Conservation (phyloP, 2,888 invertebrate genomes). For the Cheilosia impressa region DNA sequence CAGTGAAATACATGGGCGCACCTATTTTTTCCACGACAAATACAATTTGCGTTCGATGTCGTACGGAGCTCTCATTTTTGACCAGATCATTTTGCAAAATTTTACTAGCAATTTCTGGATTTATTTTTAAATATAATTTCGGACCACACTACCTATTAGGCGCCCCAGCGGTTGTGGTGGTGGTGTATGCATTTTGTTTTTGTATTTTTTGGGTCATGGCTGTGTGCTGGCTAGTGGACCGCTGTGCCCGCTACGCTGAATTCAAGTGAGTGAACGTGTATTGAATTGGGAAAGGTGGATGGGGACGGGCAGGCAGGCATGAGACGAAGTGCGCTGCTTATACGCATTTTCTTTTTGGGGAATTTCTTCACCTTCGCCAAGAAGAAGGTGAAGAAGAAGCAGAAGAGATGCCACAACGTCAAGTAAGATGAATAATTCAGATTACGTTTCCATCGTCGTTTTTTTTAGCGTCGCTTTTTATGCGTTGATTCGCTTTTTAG, state of each 20-base stretch:
- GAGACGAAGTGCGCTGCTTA: slow-evolving; percentile 50
- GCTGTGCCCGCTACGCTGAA: slow-evolving; percentile 35
- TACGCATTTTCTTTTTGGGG: slow-evolving; percentile 71
- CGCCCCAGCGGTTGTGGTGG: slow-evolving; percentile 6
- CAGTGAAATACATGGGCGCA: slow-evolving; percentile 66
- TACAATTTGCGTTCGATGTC: slow-evolving; percentile 6
- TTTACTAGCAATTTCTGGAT: slow-evolving; percentile 27
- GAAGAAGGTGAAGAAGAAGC: slow-evolving; percentile 9
- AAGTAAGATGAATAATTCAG: slow-evolving; percentile 33
- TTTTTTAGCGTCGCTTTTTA: slow-evolving; percentile 13
- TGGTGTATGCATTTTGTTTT: slow-evolving; percentile 59
- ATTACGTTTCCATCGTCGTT: slow-evolving; percentile 45
- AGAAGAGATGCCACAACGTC: slow-evolving; percentile 54
- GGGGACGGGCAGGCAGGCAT: background rate
- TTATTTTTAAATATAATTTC: slow-evolving; percentile 53
- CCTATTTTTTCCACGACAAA: slow-evolving; percentile 67
- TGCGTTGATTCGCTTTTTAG: slow-evolving; percentile 24
- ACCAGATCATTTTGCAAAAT: slow-evolving; percentile 49
- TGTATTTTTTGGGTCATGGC: slow-evolving; percentile 70
- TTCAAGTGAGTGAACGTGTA: slow-evolving; percentile 42
- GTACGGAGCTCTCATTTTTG: slow-evolving; percentile 24
- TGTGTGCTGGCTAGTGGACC: slow-evolving; percentile 41
- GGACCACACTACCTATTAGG: slow-evolving; percentile 10
- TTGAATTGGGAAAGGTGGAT: slow-evolving; percentile 5
- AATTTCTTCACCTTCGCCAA: slow-evolving; percentile 56